Percentiles rank a stretch among this genome's conserved stretches.
Evolutionary conservation across 2,113 vertebrate genomes (phyloP).

Genomic region (Leucopsar rothschildi): DNA sequence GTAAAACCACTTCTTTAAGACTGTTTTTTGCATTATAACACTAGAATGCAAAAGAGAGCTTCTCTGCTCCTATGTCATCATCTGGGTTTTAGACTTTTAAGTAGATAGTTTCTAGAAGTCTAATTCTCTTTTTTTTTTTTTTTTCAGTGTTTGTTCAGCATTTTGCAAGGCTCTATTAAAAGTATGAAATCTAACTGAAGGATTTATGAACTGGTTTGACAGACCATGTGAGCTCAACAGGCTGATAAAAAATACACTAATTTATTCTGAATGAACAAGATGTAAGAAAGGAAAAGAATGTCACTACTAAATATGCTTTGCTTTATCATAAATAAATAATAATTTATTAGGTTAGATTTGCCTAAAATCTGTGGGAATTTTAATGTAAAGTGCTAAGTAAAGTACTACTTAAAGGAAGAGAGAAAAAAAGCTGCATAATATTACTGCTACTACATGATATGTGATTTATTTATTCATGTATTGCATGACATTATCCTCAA

Average conservation of each 20-base stretch:
- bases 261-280: not conserved
- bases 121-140: not conserved
- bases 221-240: not conserved
- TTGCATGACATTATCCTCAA: not conserved
- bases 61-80: rapidly evolving
- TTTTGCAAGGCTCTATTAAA: not conserved
- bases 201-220: not conserved
- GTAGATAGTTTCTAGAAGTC: not conserved
- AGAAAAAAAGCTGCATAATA: not conserved
- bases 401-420: not conserved
- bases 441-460: not conserved
- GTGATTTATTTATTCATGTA: not conserved
- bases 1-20: not conserved
- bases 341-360: not conserved
- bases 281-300: not conserved
- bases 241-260: not conserved
- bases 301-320: not conserved
- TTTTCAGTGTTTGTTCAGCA: not conserved
- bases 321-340: not conserved
- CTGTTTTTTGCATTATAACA: not conserved
- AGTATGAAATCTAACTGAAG: not conserved
- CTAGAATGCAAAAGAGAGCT: not conserved
- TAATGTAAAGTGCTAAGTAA: not conserved
- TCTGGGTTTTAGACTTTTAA: not conserved
- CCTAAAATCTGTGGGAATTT: not conserved